Conservation (phyloP, 2,113 vertebrate genomes). For the Equus przewalskii region DNA sequence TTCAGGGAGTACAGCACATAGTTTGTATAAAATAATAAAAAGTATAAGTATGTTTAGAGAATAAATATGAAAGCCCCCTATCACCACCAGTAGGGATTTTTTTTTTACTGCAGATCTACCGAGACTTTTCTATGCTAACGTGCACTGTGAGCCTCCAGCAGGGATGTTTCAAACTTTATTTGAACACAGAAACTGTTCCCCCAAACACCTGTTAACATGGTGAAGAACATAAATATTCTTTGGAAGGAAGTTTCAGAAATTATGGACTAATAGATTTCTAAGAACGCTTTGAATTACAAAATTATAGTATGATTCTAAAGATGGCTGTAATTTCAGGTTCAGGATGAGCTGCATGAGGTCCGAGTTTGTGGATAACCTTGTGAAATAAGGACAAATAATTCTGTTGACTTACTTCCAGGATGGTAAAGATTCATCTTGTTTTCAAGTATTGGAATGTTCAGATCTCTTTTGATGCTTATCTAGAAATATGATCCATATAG, state of each 20-base stretch:
- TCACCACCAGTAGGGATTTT: not conserved
- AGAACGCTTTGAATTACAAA: not conserved
- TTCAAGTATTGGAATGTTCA: not conserved
- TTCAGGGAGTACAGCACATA: not conserved
- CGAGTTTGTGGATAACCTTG: not conserved
- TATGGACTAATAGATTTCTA: constrained; percentile 14
- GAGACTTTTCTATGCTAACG: not conserved
- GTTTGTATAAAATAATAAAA: constrained; percentile 24
- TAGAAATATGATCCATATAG: not conserved
- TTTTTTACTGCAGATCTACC: not conserved
- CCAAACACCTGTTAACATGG: not conserved
- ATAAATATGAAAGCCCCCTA: not conserved
- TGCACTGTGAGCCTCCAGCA: not conserved
- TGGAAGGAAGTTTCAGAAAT: constrained; percentile 14
- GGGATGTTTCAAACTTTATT: not conserved
- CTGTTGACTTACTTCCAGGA: not conserved
- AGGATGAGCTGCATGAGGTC: not conserved
- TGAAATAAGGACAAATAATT: constrained; percentile 45
- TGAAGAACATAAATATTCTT: not conserved
- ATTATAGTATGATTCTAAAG: constrained; percentile 25
- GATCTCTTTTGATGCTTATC: not conserved
- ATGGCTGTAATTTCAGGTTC: not conserved
- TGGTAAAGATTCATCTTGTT: not conserved
- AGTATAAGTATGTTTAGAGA: not conserved
- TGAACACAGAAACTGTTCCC: not conserved